Percentiles rank a stretch among this genome's conserved stretches.
These are phyloP conservation scores for Synanthedon vespiformis DNA, from an alignment of 2,888 invertebrate species.

Conservation along the genomic window DNA sequence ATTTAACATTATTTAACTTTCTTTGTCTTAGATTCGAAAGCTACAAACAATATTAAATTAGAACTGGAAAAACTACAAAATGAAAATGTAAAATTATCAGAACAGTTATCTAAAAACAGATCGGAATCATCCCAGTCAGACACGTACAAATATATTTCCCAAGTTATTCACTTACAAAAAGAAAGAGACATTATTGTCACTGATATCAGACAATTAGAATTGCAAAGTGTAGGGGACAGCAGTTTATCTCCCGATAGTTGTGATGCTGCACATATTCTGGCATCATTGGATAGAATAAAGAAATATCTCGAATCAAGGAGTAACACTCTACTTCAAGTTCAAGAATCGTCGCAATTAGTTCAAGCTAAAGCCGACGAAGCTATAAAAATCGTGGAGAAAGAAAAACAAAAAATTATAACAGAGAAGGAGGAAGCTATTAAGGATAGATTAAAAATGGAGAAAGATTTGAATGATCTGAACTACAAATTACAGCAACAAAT, in stretches of 20 bases:
- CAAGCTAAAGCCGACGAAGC: conserved; percentile 54
- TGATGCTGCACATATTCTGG: conserved; percentile 29
- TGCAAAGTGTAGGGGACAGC: conserved; percentile 42
- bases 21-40: conserved; percentile 38
- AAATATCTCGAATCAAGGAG: conserved; percentile 28
- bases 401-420: conserved; percentile 44
- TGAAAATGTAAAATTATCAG: conserved; percentile 30
- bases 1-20: too few species aligned
- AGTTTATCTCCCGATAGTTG: conserved; percentile 27
- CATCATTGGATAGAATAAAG: conserved; percentile 37
- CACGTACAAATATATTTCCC: conserved; percentile 28
- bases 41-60: conserved; percentile 56
- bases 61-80: conserved; percentile 43
- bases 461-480: conserved; percentile 30
- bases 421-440: conserved; percentile 51
- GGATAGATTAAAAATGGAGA: conserved; percentile 35
- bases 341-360: conserved; percentile 48
- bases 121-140: conserved; percentile 28
- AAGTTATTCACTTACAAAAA: conserved; percentile 31
- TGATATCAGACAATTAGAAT: conserved; percentile 45
- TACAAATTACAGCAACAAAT: conserved; percentile 34
- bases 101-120: conserved; percentile 32
- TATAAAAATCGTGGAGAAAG: conserved; percentile 46
- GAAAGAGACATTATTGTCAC: conserved; percentile 40
- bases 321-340: conserved; percentile 38